phyloP scores from a whole-genome alignment of 1,140 invertebrate species.

The Drosophila gunungcola region DNA sequence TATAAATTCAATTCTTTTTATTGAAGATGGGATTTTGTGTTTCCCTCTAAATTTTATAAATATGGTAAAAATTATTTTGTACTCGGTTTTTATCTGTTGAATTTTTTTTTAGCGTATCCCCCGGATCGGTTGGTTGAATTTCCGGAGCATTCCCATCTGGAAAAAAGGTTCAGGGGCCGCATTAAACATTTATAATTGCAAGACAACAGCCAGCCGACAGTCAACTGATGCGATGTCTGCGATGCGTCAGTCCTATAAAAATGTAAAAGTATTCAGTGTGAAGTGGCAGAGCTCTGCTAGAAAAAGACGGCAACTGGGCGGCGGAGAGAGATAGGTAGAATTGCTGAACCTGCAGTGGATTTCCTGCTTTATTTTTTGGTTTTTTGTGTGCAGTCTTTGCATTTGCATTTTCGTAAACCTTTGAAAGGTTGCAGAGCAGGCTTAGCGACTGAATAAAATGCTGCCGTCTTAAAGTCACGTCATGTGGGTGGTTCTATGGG shows the following conservation, averaged over 20 bases:
- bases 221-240: conserved; percentile 39
- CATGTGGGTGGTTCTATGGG: conserved; percentile 13
- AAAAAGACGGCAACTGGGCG: conserved; percentile 6
- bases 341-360: conserved; percentile 22
- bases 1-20: no score
- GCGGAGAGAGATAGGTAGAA: conserved; percentile 6
- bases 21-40: no score
- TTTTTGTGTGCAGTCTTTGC: conserved; percentile 27
- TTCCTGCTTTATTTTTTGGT: conserved; percentile 25
- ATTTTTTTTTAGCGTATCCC: conserved; percentile 14
- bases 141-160: conserved; percentile 1
- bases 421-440: conserved; percentile 40
- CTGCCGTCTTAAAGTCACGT: conserved; percentile 77
- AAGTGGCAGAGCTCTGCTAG: conserved; percentile 53
- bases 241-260: conserved; percentile 57
- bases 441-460: conserved; percentile 68
- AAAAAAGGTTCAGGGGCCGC: conserved; percentile 24
- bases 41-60: no score
- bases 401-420: conserved; percentile 56
- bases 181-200: conserved; percentile 83
- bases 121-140: conserved; percentile 10
- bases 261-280: conserved; percentile 70
- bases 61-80: neutral
- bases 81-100: neutral
- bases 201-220: conserved; percentile 45